Evolutionary conservation across 2,888 invertebrate species (phyloP), one percentile per base, ranked within the genome.

Genomic region (Drosophila borealis): DNA sequence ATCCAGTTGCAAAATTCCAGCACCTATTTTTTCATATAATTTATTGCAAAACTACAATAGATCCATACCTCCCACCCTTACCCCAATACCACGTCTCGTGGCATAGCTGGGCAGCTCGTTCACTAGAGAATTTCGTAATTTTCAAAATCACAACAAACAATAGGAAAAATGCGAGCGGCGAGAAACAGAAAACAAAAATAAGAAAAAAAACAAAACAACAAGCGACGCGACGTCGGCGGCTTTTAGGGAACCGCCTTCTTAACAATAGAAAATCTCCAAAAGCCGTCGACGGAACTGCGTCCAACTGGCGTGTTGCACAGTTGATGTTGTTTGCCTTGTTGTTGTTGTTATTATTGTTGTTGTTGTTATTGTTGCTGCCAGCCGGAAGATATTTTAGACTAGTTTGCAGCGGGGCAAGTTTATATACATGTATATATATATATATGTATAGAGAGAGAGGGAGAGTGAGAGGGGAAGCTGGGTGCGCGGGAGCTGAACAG

Each of bases 81-180:
- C 9, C 48, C 41, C 29, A 42, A n/a, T 21, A n/a, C 33, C 68
- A 33, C n/a, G 9, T 36, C 67, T 4, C 9, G 37, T 45, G 33
- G 41, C n/a, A 21, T 25, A 59, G 55, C 45, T 67, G 42, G 46
- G 46, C 50, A 50, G 61, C 65, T 79, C 39, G 29, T 41, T 45
- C 42, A 48, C 62, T 41, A 36, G 51, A 66, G 77, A 80, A 78
- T 78, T 78, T 80, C 80, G 80, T 80, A 78, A 78, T 80, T 80
- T 80, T 61, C 19, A 37, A 53, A 67, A 76, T 68, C 75, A 76
- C 67, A 71, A 62, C 62, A 62, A 45, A 75, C 77, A 80, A 78
- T 78, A 72, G 60, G 55, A 66, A 78, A 74, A 75, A 56, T 74
- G 66, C 63, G 73, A 77, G 42, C 57, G 44, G 49, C 64, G 54